phyloP scores from a whole-genome alignment of 2,113 vertebrate genomes.

The Pterocles orientalis region DNA sequence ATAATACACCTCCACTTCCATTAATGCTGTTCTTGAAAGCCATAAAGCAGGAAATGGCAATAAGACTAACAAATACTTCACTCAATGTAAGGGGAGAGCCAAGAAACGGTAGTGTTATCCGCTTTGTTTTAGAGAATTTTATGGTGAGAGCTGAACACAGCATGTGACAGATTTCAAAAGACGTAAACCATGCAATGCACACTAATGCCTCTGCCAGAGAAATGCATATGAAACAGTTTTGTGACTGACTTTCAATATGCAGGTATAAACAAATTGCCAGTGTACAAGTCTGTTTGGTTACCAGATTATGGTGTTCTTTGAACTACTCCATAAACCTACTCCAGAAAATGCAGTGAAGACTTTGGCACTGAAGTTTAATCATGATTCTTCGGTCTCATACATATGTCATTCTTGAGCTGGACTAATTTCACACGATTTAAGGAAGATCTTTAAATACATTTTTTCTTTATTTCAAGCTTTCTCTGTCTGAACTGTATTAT shows the following conservation, averaged over 20 bases:
- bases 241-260: not conserved
- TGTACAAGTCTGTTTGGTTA: not conserved
- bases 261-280: not conserved
- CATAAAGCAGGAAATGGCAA: not conserved
- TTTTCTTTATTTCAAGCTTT: not conserved
- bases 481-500: not conserved
- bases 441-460: not conserved
- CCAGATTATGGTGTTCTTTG: not conserved
- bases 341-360: not conserved
- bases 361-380: not conserved
- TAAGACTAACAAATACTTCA: conserved; percentile 20
- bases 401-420: not conserved
- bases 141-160: conserved; percentile 21
- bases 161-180: conserved; percentile 5
- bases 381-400: not conserved
- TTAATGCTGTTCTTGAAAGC: conserved; percentile 24
- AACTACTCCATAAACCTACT: not conserved
- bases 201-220: not conserved
- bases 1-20: not conserved
- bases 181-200: not conserved
- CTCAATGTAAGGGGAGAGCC: conserved; percentile 25
- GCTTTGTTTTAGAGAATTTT: conserved; percentile 27
- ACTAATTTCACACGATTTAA: not conserved
- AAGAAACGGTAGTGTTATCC: not conserved
- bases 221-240: conserved; percentile 10